Base-by-base conservation (phyloP, 1,140 invertebrate species). In the Drosophila punjabiensis region DNA sequence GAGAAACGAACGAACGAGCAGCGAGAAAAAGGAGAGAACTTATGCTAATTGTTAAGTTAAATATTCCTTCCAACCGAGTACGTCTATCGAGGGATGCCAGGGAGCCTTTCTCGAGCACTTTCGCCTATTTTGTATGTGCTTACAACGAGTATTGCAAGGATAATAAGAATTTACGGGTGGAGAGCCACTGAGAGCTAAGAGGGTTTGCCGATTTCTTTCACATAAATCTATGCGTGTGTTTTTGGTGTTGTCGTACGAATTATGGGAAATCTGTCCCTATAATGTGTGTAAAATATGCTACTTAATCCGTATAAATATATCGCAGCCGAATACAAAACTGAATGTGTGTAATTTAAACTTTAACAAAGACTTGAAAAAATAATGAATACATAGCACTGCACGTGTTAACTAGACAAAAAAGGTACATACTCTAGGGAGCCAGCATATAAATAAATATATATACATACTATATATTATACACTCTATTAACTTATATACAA, bases 1-100 rank as follows among this genome's bases (percentile, higher is more conserved):
- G 16, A 14, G 48, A 30, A 24, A 50, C 24, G 24, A 13, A 2
- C 43, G 0, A 50, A 3, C 45, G 9, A 37, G 10, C 53, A 58
- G 30, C 16, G 24, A 47, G 70, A 41, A 55, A 20, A 48, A 60
- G 48, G 43, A 48, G 20, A 41, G 59, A 60, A 64, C 50, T 75
- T 67, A 56, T 70, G 50, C 79, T 78, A 79, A 86, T 88, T 80
- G 67, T 86, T 82, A 76, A 60, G 59, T 64, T 65, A 53, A 83
- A 79, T 69, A 67, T 87, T 87, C 67, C 76, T 81, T 84, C 59
- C 77, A 66, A 48, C 35, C 37, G 62, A 81, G 61, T 68, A 68
- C 50, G 61, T 74, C 80, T 67, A 45, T 50, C 64, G 62, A 62
- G 35, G 41, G 59, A 45, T 55, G 55, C 47, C 56, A 53, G 62